Base-by-base conservation (phyloP, 2,797 vertebrate genomes). In the Melanotaenia nigrans region DNA sequence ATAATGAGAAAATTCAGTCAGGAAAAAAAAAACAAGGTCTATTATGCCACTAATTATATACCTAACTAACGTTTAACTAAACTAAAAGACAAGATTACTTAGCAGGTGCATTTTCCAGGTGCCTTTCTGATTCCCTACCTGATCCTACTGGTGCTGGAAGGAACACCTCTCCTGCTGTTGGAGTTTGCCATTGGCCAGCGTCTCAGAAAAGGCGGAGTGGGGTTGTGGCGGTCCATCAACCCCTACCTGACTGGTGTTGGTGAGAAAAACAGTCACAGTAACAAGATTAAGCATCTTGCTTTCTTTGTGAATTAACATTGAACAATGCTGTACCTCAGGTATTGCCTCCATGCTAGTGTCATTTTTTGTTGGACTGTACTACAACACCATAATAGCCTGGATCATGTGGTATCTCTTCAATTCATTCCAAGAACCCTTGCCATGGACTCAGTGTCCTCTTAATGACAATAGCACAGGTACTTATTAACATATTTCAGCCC, bases 391-490 rank as follows among this genome's bases (percentile, higher is more conserved):
- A 85, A 96, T 98, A 76, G 96, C 97, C 79, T 97, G 96, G 94
- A 95, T 99, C 82, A 94, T 99, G 96, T 99, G 98, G 98, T 99
- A 99, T 89, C 96, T 99, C 90, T 99, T 97, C 93, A 99, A 98
- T 87, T 99, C 98, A 47, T 99, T 99, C 77, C 97, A 99, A 92
- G 92, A 96, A 0, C 98, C 97, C 5, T 88, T 99, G 54, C 98
- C 98, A 42, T 98, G 97, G 97, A 97, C 92, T 35, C 70, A 81
- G 0, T 98, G 97, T 45, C 97, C 97, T 2, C 80, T 97, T 54
- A 94, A 91, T 12, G 42, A 24, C 0, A 97, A 94, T 85, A 85
- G 0, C 40, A 97, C 96, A 88, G 96, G 97, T 98, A 91, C 32
- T 33, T 33, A 33, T 33, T 33, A 33, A 33, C 32, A 33, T 5